phyloP scores from a whole-genome alignment of 2,888 invertebrate genomes.

The Gymnosoma rotundatum region DNA sequence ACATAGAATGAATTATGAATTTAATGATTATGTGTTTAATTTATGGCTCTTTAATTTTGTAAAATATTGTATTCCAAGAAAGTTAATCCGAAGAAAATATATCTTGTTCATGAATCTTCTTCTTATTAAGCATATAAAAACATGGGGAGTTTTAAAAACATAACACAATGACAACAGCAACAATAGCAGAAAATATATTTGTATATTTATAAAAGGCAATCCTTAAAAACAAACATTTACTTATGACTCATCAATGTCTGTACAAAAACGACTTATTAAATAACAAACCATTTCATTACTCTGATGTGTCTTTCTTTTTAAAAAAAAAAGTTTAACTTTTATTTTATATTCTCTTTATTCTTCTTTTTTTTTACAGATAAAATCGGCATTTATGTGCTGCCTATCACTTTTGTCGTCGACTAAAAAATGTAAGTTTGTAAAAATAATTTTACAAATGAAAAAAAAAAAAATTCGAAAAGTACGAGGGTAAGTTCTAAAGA shows the following conservation, averaged over 20 bases:
- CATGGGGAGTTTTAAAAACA: too few relatives aligned
- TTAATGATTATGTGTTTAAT: too few relatives aligned
- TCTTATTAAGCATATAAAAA: too few relatives aligned
- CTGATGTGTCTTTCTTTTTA: neutral
- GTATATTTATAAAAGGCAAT: neutral
- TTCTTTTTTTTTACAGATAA: conserved; percentile 52
- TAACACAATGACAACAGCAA: too few relatives aligned
- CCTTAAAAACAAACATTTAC: neutral
- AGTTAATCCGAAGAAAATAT: too few relatives aligned
- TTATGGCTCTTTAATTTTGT: too few relatives aligned
- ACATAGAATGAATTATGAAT: too few relatives aligned
- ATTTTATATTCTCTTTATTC: conserved; percentile 38
- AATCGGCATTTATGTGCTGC: conserved; percentile 69
- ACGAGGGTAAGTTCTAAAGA: too few relatives aligned
- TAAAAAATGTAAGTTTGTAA: conserved; percentile 60
- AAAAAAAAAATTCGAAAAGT: neutral
- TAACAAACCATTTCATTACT: conserved; percentile 26
- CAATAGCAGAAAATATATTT: too few relatives aligned
- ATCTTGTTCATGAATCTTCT: too few relatives aligned
- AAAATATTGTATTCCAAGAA: too few relatives aligned
- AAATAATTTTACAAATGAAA: neutral
- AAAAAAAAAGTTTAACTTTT: neutral
- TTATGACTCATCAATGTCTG: neutral
- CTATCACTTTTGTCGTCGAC: conserved; percentile 54
- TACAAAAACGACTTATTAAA: neutral